phyloP scores from a whole-genome alignment of 2,888 invertebrate genomes.

The Athalia circularis region DNA sequence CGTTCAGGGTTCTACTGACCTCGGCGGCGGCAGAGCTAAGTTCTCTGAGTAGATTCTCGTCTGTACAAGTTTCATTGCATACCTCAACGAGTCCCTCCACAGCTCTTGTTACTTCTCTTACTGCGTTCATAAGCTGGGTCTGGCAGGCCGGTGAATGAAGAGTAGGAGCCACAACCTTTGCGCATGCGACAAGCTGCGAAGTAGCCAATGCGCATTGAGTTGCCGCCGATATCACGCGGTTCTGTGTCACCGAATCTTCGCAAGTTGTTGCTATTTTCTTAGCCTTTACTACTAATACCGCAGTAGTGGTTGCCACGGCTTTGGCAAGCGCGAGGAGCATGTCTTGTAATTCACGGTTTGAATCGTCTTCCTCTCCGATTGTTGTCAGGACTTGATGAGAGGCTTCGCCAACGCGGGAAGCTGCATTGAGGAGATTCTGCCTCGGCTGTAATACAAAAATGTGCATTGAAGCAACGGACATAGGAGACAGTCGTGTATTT shows the following conservation, averaged over 20 bases:
- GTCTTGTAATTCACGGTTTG: constrained; percentile 90
- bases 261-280: constrained; percentile 96
- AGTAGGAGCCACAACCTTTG: constrained; percentile 94
- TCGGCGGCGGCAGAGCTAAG: constrained; percentile 90
- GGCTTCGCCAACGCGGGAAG: constrained; percentile 97
- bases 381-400: constrained; percentile 94
- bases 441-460: constrained; percentile 79
- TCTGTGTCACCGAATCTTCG: constrained; percentile 86
- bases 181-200: constrained; percentile 97
- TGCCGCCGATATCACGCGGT: constrained; percentile 94
- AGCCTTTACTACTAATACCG: constrained; percentile 95
- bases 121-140: constrained; percentile 93
- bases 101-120: constrained; percentile 93
- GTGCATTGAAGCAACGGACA: neutral
- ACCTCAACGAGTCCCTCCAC: constrained; percentile 92
- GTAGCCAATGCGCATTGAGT: constrained; percentile 98
- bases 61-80: constrained; percentile 84
- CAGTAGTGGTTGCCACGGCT: constrained; percentile 98
- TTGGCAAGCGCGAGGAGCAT: constrained; percentile 95
- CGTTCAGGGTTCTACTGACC: constrained; percentile 91
- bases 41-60: constrained; percentile 82
- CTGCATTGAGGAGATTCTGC: constrained; percentile 95
- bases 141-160: constrained; percentile 89
- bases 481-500: too few relatives aligned
- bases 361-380: constrained; percentile 93